Base-by-base conservation (phyloP, 2,888 invertebrate species). In the Sussaba pulchella region DNA sequence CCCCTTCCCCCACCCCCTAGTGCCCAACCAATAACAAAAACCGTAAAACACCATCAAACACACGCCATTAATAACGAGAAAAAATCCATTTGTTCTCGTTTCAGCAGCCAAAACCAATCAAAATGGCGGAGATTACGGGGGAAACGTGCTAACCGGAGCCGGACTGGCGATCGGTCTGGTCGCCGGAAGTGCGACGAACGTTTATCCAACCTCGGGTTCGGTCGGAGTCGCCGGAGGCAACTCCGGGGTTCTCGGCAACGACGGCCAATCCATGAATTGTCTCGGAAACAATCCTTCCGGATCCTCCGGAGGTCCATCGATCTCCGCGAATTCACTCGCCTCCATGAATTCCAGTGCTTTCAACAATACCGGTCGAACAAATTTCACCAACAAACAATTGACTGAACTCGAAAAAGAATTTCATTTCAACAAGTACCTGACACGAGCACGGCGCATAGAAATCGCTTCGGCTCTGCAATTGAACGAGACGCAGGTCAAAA, bases 331-430 rank as follows among this genome's bases (percentile, higher is more conserved):
- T 36, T 78, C 84, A 21, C 54, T 80, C 6, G 70, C 83, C 6
- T 81, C 79, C 0, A 52, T 81, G 24, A 52, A 90, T 5, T 87
- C 89, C 3, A 88, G 89, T 5, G 87, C 88, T 54, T 92, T 94
- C 84, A 97, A 97, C 93, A 96, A 96, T 93, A 97, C 98, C 12
- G 99, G 99, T 41, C 94, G 99, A 71, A 99, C 99, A 45, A 99
- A 99, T 93, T 99, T 99, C 94, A 99, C 99, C 85, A 99, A 99
- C 93, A 99, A 99, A 93, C 99, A 99, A 92, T 95, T 99, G 83
- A 99, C 99, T 1, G 99, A 99, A 93, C 94, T 99, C 85, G 99
- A 99, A 92, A 99, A 99, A 92, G 99, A 99, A 93, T 99, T 99
- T 93, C 99, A 99, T 93, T 99, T 99, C 93, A 99, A 99, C 94